Percentiles rank a stretch among this genome's conserved stretches.
Conservation (phyloP, 2,888 invertebrate genomes). For the Patella caerulea region DNA sequence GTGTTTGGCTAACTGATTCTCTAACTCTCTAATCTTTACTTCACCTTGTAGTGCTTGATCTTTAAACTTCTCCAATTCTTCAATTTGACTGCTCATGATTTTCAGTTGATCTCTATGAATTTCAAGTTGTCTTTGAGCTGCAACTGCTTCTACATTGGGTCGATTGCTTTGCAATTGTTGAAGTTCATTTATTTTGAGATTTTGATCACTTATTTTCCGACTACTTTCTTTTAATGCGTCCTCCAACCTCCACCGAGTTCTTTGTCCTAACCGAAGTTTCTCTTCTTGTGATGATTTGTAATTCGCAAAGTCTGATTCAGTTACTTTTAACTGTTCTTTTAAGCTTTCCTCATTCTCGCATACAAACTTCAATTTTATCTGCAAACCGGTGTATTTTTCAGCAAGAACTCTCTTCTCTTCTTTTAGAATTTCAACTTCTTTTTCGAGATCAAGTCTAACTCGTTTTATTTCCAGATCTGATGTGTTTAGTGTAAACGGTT, state of each 20-base stretch:
- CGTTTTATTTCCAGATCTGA: slow-evolving; percentile 47
- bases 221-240: slow-evolving; percentile 49
- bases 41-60: slow-evolving; percentile 42
- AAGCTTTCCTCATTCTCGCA: slow-evolving; percentile 43
- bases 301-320: slow-evolving; percentile 38
- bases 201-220: neutral
- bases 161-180: neutral
- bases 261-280: slow-evolving; percentile 28
- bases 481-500: too few species aligned
- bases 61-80: slow-evolving; percentile 48
- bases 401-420: slow-evolving; percentile 40
- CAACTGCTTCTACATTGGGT: slow-evolving; percentile 13
- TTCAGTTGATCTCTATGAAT: slow-evolving; percentile 7
- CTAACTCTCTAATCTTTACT: slow-evolving; percentile 54
- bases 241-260: slow-evolving; percentile 44
- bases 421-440: slow-evolving; percentile 40
- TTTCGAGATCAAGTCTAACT: slow-evolving; percentile 49
- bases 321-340: slow-evolving; percentile 41
- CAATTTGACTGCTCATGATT: slow-evolving; percentile 46
- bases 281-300: slow-evolving; percentile 44
- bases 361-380: slow-evolving; percentile 44
- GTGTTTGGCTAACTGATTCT: slow-evolving; percentile 52
- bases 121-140: slow-evolving; percentile 22
- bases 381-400: slow-evolving; percentile 31
- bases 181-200: too few species aligned